Base-by-base conservation (phyloP, 2,888 invertebrate species). In the Brachyptera risi region DNA sequence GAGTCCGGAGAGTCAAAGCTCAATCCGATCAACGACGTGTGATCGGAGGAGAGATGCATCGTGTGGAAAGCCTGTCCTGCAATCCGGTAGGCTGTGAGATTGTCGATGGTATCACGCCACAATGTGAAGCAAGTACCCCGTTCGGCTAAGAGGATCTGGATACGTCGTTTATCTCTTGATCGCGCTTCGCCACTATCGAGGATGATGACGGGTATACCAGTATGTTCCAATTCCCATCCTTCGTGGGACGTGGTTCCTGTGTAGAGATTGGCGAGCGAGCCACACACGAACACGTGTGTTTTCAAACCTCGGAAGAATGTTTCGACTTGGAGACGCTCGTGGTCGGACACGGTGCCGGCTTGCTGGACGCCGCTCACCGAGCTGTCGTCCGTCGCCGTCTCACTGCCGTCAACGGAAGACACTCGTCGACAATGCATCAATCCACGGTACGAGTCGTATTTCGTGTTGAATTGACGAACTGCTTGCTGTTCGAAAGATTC, bases 71-170 rank as follows among this genome's bases (percentile, higher is more conserved):
- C 84, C 40, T 84, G 83, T 1, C 86, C 85, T 15, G 83, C 81
- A 15, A 83, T 73, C 70, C 71, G 69, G 77, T 91, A 92, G 61
- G 85, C 82, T 7, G 87, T 86, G 65, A 90, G 76, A 72, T 90
- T 88, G 74, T 90, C 90, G 67, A 92, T 86, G 54, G 83, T 84
- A 74, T 92, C 91, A 67, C 83, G 82, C 91, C 91, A 92, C 21
- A 92, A 75, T 60, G 86, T 85, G 74, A 92, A 90, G 60, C 89
- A 88, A 1, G 90, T 88, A 15, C 91, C 90, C 31, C 87, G 81
- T 72, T 90, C 90, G 1, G 89, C 88, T 56, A 90, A 73, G 2
- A 88, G 80, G 40, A 90, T 81, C 65, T 86, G 84, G 11, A 90
- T 83, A 23, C 83, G 80, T 27, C 87, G 79, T 68, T 85, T 83